phyloP scores from a whole-genome alignment of 2,888 invertebrate species.

The Phyllotreta striolata region DNA sequence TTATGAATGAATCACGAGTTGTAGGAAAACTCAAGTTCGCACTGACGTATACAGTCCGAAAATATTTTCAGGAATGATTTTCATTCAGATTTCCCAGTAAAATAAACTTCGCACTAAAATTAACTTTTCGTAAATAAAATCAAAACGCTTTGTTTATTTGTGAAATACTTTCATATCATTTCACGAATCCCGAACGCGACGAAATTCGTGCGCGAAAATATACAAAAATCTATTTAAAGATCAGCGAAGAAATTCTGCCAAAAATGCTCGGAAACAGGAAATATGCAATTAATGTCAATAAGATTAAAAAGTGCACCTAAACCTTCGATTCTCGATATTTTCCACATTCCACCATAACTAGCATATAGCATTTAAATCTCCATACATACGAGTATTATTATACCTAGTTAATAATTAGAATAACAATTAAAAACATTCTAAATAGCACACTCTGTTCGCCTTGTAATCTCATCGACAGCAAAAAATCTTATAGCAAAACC shows the following conservation, averaged over 20 bases:
- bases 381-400: too few species aligned
- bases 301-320: too few species aligned
- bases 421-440: too few species aligned
- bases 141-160: neutral
- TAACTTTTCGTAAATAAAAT: slow-evolving; percentile 13
- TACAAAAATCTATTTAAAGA: too few species aligned
- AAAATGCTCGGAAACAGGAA: too few species aligned
- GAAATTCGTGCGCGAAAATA: neutral
- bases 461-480: neutral
- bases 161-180: neutral
- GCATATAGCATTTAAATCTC: too few species aligned
- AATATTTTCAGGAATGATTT: slow-evolving; percentile 10
- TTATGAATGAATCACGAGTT: slow-evolving; percentile 9
- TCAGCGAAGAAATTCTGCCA: too few species aligned
- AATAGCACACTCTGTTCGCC: too few species aligned
- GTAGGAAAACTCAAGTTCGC: slow-evolving; percentile 2
- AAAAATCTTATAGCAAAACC: slow-evolving; percentile 1
- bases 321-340: too few species aligned
- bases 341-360: too few species aligned
- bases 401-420: too few species aligned
- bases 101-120: slow-evolving; percentile 6
- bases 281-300: too few species aligned
- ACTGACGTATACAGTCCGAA: neutral
- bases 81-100: slow-evolving; percentile 16
- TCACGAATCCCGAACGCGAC: neutral